Percentiles rank a stretch among this genome's conserved stretches.
Evolutionary conservation across 2,888 invertebrate species (phyloP).

Genomic region (Baronia brevicornis): DNA sequence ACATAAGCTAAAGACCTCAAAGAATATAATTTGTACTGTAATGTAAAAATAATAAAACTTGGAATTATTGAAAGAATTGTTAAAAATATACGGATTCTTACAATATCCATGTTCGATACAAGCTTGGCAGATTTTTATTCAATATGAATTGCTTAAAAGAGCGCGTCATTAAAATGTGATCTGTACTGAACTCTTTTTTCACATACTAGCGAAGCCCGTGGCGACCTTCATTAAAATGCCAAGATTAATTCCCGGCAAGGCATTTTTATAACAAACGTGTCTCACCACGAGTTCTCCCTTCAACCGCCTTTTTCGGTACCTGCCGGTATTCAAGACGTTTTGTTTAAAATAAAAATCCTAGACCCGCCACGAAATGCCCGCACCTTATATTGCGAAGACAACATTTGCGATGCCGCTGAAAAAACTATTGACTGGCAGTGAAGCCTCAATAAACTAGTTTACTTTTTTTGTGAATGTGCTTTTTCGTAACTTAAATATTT

Average conservation of each 20-base stretch:
- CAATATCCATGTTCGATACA: too few species aligned
- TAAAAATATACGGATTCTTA: too few species aligned
- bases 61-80: too few species aligned
- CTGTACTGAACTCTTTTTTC: constrained; percentile 39
- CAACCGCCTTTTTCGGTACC: constrained; percentile 58
- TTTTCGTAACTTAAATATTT: constrained; percentile 21
- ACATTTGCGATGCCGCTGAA: constrained; percentile 51
- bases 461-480: constrained; percentile 33
- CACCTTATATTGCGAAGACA: constrained; percentile 61
- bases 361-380: constrained; percentile 54
- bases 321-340: constrained; percentile 48
- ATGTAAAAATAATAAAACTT: too few species aligned
- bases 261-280: constrained; percentile 49
- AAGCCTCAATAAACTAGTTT: constrained; percentile 46
- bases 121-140: too few species aligned
- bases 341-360: constrained; percentile 60
- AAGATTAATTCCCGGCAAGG: constrained; percentile 53
- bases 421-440: constrained; percentile 42
- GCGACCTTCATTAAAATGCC: constrained; percentile 56
- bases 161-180: constrained; percentile 47
- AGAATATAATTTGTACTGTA: too few species aligned
- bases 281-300: constrained; percentile 46
- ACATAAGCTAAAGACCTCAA: too few species aligned
- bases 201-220: constrained; percentile 27
- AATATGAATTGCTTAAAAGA: constrained; percentile 50